These are phyloP conservation scores for Eupithecia pulchellata DNA, from an alignment of 2,888 invertebrate genomes.

Conservation along the genomic window DNA sequence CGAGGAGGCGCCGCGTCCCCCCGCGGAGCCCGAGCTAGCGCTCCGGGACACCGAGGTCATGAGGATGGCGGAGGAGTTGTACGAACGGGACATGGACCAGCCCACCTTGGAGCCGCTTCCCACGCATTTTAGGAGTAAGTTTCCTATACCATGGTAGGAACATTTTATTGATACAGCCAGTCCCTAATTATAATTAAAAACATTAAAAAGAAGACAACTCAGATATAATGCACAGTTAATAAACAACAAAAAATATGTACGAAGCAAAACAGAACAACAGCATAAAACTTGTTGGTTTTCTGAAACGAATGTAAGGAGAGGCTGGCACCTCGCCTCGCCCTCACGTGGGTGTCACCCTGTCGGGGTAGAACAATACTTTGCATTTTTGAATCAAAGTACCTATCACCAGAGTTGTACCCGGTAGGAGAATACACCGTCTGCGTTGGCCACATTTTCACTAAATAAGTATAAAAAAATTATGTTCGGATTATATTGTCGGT, in stretches of 20 bases:
- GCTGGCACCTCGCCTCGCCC: no score
- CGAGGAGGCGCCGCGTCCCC: slow-evolving; percentile 41
- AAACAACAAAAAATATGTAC: not conserved
- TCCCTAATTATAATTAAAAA: not conserved
- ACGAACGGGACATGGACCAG: slow-evolving; percentile 65
- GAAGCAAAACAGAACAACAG: not conserved
- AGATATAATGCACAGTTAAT: not conserved
- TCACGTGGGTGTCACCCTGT: no score
- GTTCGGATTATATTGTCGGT: not conserved
- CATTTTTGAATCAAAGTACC: no score
- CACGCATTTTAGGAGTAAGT: slow-evolving; percentile 74
- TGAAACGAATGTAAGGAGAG: not conserved
- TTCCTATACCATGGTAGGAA: slow-evolving; percentile 7
- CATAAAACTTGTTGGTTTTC: not conserved
- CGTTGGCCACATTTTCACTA: no score
- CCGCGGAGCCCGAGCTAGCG: slow-evolving; percentile 61
- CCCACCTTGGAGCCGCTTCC: slow-evolving; percentile 70
- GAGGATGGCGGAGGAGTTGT: slow-evolving; percentile 71
- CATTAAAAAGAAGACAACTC: not conserved
- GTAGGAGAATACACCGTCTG: no score
- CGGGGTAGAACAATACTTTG: no score
- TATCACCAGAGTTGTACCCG: not conserved
- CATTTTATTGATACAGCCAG: not conserved
- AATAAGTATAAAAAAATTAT: no score
- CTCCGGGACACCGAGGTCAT: slow-evolving; percentile 79